Evolutionary conservation across 1,140 invertebrate genomes (phyloP).

Genomic region (Acyrthosiphon pisum): DNA sequence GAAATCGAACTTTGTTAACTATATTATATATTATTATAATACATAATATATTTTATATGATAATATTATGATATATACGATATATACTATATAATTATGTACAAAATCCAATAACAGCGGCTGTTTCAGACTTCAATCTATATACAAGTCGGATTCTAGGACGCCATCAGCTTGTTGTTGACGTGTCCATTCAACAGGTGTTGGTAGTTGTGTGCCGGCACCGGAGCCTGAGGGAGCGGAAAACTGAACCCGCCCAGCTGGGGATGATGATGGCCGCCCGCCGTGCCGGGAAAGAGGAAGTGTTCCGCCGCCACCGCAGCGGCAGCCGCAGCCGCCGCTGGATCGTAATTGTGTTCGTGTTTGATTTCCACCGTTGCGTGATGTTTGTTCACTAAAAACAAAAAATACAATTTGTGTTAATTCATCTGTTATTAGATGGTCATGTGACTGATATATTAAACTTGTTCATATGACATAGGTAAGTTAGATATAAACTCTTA

Average conservation of each 20-base stretch:
- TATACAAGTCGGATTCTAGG: neutral
- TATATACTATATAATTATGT: neutral
- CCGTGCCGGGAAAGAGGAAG: conserved; percentile 14
- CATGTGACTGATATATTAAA: neutral
- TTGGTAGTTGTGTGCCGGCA: conserved; percentile 54
- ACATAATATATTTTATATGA: neutral
- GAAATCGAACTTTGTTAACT: neutral
- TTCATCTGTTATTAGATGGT: neutral
- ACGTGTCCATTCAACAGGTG: conserved; percentile 57
- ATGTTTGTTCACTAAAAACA: conserved; percentile 42
- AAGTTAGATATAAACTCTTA: neutral
- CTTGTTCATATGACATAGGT: neutral
- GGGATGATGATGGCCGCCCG: conserved; percentile 46
- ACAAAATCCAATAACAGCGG: neutral
- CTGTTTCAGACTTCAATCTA: neutral
- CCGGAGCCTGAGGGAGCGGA: conserved; percentile 41
- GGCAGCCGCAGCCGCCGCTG: conserved; percentile 37
- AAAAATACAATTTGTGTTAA: neutral
- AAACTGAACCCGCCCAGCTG: conserved; percentile 28
- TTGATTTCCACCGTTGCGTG: conserved; percentile 6
- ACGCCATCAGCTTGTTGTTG: conserved; percentile 56
- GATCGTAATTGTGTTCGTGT: conserved; percentile 42
- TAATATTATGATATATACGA: neutral
- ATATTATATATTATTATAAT: neutral
- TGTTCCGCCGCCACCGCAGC: conserved; percentile 20